Evolutionary conservation across 2,113 vertebrate genomes (phyloP).

Genomic region (Neoarius graeffei): DNA sequence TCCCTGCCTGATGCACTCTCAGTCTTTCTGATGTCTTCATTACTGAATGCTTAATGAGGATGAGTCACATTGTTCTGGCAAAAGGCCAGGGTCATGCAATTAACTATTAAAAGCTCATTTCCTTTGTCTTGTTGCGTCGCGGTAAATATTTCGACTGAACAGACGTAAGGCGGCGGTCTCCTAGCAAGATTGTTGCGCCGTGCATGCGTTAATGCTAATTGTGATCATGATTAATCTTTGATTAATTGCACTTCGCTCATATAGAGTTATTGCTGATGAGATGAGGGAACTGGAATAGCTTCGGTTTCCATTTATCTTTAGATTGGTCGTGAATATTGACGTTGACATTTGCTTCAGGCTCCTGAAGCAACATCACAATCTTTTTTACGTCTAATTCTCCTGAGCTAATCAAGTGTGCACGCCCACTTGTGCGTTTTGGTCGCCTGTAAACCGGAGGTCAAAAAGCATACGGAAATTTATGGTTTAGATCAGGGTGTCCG

Average conservation of each 20-base stretch:
- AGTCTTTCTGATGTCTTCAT: constrained; percentile 23
- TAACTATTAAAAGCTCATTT: neutral
- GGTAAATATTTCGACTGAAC: constrained; percentile 25
- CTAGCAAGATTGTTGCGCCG: neutral
- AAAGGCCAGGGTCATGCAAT: neutral
- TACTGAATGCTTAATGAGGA: constrained; percentile 20
- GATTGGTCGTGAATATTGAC: neutral
- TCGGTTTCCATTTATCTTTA: neutral
- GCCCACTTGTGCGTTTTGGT: neutral
- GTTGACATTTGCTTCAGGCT: neutral
- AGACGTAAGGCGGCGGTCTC: constrained; percentile 9
- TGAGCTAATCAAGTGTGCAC: neutral
- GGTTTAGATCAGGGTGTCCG: too few relatives aligned
- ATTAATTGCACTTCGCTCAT: constrained; percentile 7
- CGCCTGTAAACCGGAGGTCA: neutral
- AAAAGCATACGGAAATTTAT: neutral
- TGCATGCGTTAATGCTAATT: constrained; percentile 3
- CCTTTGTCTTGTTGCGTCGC: neutral
- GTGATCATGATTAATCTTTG: constrained; percentile 10
- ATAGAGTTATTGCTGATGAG: neutral
- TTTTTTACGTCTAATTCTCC: neutral
- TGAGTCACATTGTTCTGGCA: neutral
- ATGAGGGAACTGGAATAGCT: neutral
- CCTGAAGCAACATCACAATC: neutral
- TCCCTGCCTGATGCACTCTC: neutral